Evolutionary conservation across 2,113 vertebrate genomes (phyloP).

Genomic region (Paradisaea rubra): DNA sequence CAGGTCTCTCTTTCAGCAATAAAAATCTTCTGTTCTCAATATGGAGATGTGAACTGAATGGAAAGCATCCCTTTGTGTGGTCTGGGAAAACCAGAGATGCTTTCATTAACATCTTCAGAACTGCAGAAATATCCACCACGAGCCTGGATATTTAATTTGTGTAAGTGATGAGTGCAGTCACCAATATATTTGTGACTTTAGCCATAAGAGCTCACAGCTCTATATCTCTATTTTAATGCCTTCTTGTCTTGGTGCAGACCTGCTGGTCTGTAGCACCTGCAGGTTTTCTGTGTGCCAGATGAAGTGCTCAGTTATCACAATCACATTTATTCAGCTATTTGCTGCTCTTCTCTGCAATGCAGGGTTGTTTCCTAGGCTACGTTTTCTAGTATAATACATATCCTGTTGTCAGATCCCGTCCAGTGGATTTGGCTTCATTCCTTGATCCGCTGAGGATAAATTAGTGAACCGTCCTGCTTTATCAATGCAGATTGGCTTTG

Average conservation of each 20-base stretch:
- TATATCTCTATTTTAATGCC: neutral
- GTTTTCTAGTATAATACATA: neutral
- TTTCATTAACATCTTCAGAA: neutral
- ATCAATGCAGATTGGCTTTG: neutral
- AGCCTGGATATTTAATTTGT: neutral
- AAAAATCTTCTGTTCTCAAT: neutral
- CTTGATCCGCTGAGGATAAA: neutral
- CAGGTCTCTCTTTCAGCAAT: neutral
- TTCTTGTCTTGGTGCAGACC: neutral
- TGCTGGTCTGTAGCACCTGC: neutral
- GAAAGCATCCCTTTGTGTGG: neutral
- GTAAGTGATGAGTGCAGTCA: neutral
- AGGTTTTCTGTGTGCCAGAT: neutral
- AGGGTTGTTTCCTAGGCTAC: conserved; percentile 48
- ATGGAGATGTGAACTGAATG: neutral
- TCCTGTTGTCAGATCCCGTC: neutral
- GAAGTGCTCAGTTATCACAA: conserved; percentile 30
- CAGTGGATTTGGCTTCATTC: neutral
- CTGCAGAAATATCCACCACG: neutral
- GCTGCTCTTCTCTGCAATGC: conserved; percentile 31
- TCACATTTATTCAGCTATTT: conserved; percentile 22
- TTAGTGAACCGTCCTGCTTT: neutral
- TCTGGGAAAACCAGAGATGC: neutral
- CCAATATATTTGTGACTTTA: neutral
- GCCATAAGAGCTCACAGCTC: neutral